Base-by-base conservation (phyloP, 2,113 vertebrate species). In the Austrofundulus limnaeus region DNA sequence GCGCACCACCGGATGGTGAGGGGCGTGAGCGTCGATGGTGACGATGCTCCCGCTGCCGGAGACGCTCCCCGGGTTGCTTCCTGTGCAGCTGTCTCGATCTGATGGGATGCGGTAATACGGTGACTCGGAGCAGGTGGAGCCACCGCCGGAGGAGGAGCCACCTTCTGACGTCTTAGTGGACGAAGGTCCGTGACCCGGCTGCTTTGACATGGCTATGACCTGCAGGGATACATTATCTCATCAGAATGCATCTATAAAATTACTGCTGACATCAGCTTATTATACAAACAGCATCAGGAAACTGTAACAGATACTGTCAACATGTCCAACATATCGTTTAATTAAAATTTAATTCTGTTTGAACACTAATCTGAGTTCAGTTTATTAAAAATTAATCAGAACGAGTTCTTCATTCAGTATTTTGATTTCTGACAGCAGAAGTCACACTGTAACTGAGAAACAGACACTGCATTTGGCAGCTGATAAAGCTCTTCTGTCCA, bases 151-250 rank as follows among this genome's bases (percentile, higher is more conserved):
- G 1, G 93, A 94, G 1, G 92, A 92, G 61, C 87, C 77, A 0
- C 95, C 93, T 60, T 98, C 97, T 0, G 94, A 94, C 2, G 91
- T 92, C 67, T 94, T 96, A 10, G 47, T 45, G 58, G 20, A 92
- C 46, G 0, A 90, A 69, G 38, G 74, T 1, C 92, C 85, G 0
- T 92, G 81, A 17, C 92, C 85, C 28, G 93, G 93, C 25, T 93
- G 94, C 87, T 97, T 99, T 20, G 97, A 96, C 94, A 98, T 95
- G 62, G 96, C 95, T 0, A 98, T 96, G 39, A 98, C 96, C 88
- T 90, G 82, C 14, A 70, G 50, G 43, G 56, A 24, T 41, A n/a
- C 34, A 42, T 28, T 9, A 50, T 9, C 25, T 42, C 16, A 46
- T 59, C 56, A 76, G 24, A 28, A 46, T 65, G 31, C 0, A 31